Base-by-base conservation (phyloP, 2,888 invertebrate genomes). In the Drosophila barbarae region DNA sequence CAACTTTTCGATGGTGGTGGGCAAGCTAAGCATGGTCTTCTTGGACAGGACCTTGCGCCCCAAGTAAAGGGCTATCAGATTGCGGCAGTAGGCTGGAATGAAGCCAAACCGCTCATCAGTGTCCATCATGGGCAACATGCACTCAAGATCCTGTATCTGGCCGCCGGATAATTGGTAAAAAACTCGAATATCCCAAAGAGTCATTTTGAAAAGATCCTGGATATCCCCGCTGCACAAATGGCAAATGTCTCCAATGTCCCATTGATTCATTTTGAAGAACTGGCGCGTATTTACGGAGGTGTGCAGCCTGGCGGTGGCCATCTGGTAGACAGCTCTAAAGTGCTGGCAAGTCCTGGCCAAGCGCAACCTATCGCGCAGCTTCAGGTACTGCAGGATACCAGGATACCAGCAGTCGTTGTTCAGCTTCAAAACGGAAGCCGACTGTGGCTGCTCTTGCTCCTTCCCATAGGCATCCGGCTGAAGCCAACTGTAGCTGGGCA, bases 351-450 rank as follows among this genome's bases (percentile, higher is more conserved):
- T 50, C 5, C 78, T 72, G 0, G 77, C 72, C 26, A 82, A 77
- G 7, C 59, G 71, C 7, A 85, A 34, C 38, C 76, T 73, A 54
- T 86, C 86, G 1, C 5, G 0, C 5, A 71, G 5, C 0, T 21
- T 0, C 6, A 86, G 54, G 8, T 28, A 2, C 1, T 52, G 9
- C 5, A 78, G 21, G 4, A 85, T 72, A 68, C 63, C 39, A 0
- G 23, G 23, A 23, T 23, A 23, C 23, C 86, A 32, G 38, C 86
- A 85, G 55, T 84, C 47, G 47, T 86, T 80, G 23, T 74, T 82
- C 0, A 86, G 23, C 0, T 18, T 51, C 9, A 74, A 49, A 5
- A 84, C 72, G 7, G 47, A 8, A 1, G 73, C 36, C 4, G 10
- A 3, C 13, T 18, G 26, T 5, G 23, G 32, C 13, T 6, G 6